Conservation (phyloP, 1,140 invertebrate genomes). For the Brachystomella parvula region DNA sequence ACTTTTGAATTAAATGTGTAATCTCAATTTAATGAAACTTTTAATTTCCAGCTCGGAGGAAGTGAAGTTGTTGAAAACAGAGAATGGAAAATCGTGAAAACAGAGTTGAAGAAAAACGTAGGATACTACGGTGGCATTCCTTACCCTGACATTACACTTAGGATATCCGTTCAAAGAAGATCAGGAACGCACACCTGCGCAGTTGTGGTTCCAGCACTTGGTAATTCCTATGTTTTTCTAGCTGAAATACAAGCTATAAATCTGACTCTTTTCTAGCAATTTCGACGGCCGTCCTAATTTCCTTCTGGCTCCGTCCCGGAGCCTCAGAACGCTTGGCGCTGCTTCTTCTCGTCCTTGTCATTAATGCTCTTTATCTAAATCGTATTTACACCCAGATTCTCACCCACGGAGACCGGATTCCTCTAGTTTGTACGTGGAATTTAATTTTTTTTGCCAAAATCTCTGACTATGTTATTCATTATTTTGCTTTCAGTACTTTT, state of each 20-base stretch:
- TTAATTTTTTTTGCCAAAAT: background rate
- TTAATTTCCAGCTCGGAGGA: constrained; percentile 21
- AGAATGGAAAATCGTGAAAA: constrained; percentile 28
- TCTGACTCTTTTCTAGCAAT: constrained; percentile 23
- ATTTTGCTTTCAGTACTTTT: constrained; percentile 27
- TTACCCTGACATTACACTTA: constrained; percentile 26
- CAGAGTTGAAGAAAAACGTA: background rate
- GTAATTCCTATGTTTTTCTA: constrained; percentile 10
- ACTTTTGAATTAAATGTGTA: background rate
- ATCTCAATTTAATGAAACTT: background rate
- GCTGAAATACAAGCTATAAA: background rate
- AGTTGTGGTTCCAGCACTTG: constrained; percentile 32
- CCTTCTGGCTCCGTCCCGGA: constrained; percentile 34
- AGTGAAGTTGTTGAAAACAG: constrained; percentile 21
- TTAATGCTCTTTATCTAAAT: constrained; percentile 28
- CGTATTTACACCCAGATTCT: constrained; percentile 31
- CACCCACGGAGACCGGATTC: constrained; percentile 32
- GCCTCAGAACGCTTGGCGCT: constrained; percentile 24
- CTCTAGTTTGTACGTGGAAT: constrained; percentile 32
- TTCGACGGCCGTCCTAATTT: constrained; percentile 25
- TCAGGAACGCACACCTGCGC: constrained; percentile 27
- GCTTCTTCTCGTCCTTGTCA: constrained; percentile 21
- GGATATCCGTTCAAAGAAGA: constrained; percentile 14
- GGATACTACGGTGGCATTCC: constrained; percentile 12
- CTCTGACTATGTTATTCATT: background rate